A percentile compares a stretch with the other conserved stretches of the same genome.
Evolutionary conservation across 2,797 vertebrate genomes (phyloP).

Genomic region (Cynodonichthys magdalenae): DNA sequence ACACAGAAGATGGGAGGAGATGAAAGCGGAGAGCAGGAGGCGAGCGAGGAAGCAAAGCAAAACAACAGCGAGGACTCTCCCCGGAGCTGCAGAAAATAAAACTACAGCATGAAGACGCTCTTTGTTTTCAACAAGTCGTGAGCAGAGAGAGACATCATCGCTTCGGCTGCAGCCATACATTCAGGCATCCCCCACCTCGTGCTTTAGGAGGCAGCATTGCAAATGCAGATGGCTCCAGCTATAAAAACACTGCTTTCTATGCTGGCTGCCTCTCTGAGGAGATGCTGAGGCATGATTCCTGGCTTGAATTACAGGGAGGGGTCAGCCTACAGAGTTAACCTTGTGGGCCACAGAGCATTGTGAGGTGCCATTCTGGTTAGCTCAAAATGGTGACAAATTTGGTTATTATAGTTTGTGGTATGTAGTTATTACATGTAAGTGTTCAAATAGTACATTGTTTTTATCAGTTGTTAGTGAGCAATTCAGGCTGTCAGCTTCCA

Average conservation of each 20-base stretch:
- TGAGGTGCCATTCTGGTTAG: constrained; percentile 12
- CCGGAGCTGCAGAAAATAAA: constrained; percentile 9
- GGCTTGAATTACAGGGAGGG: constrained; percentile 53
- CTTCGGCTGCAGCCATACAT: constrained; percentile 21
- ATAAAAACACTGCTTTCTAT: constrained; percentile 63
- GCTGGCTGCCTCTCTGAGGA: constrained; percentile 51
- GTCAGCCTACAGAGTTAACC: constrained; percentile 43
- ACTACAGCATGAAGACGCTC: neutral
- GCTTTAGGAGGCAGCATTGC: constrained; percentile 52
- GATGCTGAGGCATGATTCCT: constrained; percentile 54
- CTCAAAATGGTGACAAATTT: neutral
- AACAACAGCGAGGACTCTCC: neutral
- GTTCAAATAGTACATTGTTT: neutral
- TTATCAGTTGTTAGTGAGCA: neutral
- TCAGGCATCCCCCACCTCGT: constrained; percentile 39
- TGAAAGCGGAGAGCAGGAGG: constrained; percentile 29
- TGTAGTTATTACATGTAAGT: neutral
- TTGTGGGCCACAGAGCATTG: constrained; percentile 19
- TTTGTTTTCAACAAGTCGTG: neutral
- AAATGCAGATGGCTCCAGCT: constrained; percentile 73
- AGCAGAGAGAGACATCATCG: constrained; percentile 10
- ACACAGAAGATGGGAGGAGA: constrained; percentile 59
- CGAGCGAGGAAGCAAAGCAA: constrained; percentile 10
- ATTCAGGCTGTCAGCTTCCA: neutral
- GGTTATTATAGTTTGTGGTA: neutral